Evolutionary conservation across 2,113 vertebrate species (phyloP), one percentile per base, ranked within the genome.

Genomic region (Xyliphius kryptos): DNA sequence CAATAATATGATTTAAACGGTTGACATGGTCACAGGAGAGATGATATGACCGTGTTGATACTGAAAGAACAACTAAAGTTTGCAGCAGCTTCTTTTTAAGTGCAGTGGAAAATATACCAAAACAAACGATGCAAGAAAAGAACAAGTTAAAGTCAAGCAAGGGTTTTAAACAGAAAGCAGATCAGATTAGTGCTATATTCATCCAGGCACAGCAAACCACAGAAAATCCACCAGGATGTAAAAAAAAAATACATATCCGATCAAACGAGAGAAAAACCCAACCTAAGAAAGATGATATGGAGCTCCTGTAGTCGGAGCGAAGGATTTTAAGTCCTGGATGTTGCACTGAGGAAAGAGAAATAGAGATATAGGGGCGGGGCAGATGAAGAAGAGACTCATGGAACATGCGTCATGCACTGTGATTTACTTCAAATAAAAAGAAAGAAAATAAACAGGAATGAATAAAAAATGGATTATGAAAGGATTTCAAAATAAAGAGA

Each of bases 231-330:
- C 26, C 26, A 48, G 56, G 7, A 59, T 61, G 54, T 55, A 60
- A 66, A 48, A 36, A 40, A 71, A 56, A 61, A 48, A 22, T 57
- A 48, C 10, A 46, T 38, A 64, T n/a, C 13, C 12, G 6, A 44
- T 38, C 17, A 62, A 15, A 20, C 32, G 11, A 78, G 78, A 72
- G 80, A 78, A 74, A 82, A 56, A 76, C 71, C 87, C 84, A 86
- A 94, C 92, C 92, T 93, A 94, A 87, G 84, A 89, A 89, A 88
- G 91, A 91, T 88, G 91, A 90, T 88, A 94, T 88, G 81, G 90
- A 93, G 86, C 90, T 91, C 89, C 90, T 91, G 87, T 91, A 95
- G 78, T 93, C 91, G 82, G 89, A 93, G 84, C 89, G 91, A 76
- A 93, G 90, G 83, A 94, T 91, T 91, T 92, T 95, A 90, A 86